Conservation (phyloP, 1,140 invertebrate species). For the Nephotettix cincticeps region DNA sequence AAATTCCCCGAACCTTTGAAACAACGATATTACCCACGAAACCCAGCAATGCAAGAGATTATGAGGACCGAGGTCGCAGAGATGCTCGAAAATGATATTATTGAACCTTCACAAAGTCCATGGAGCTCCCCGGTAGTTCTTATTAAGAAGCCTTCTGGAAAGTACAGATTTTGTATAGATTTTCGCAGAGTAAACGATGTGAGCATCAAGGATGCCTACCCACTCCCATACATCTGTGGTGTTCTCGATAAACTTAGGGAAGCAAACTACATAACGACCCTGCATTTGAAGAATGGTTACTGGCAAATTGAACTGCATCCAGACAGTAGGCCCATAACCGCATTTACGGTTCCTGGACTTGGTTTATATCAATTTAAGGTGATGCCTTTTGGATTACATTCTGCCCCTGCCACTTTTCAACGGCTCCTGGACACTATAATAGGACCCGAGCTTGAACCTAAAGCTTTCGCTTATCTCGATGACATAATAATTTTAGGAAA, state of each 20-base stretch:
- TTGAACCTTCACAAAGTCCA: conserved; percentile 47
- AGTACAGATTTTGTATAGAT: conserved; percentile 51
- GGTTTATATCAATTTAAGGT: conserved; percentile 42
- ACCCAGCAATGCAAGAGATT: background rate
- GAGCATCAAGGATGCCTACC: conserved; percentile 43
- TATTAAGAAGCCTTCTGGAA: conserved; percentile 50
- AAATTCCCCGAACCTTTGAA: background rate
- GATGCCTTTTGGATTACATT: conserved; percentile 46
- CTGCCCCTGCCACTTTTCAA: conserved; percentile 41
- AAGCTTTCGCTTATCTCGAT: conserved; percentile 38
- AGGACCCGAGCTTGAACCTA: conserved; percentile 13
- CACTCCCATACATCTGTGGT: conserved; percentile 40
- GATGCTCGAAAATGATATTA: conserved; percentile 44
- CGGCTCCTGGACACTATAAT: conserved; percentile 39
- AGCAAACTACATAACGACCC: conserved; percentile 39
- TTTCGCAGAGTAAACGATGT: conserved; percentile 48
- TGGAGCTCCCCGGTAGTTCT: conserved; percentile 49
- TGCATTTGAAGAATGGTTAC: conserved; percentile 43
- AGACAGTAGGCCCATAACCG: conserved; percentile 22
- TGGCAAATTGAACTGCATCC: conserved; percentile 30
- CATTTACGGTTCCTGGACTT: conserved; percentile 35
- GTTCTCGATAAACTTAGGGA: conserved; percentile 42
- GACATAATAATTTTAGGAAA: conserved; percentile 40
- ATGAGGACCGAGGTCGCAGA: conserved; percentile 34
- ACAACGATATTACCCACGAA: background rate